Conservation (phyloP, 2,888 invertebrate genomes). For the Melolontha melolontha region DNA sequence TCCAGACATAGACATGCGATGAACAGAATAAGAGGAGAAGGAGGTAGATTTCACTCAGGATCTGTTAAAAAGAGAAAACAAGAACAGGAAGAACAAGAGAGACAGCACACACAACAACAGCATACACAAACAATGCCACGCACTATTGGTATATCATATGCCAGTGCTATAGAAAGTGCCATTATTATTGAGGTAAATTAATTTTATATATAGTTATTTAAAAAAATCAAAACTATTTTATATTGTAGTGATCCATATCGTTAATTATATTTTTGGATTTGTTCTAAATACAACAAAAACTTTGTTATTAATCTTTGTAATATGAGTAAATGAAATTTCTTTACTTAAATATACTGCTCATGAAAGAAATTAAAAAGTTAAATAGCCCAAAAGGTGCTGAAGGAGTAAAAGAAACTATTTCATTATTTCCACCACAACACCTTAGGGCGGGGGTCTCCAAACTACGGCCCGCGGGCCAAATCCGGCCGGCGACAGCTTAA, state of each 20-base stretch:
- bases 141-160: constrained; percentile 60
- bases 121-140: constrained; percentile 58
- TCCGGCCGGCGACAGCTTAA: no score
- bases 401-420: no score
- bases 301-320: no score
- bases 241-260: background rate
- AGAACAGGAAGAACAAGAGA: constrained; percentile 46
- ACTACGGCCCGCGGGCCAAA: no score
- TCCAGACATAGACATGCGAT: constrained; percentile 97
- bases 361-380: no score
- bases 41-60: constrained; percentile 92
- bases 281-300: no score
- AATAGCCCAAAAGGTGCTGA: no score
- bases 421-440: no score
- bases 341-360: no score
- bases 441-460: no score
- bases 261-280: constrained; percentile 4
- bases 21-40: constrained; percentile 96
- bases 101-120: constrained; percentile 52
- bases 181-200: constrained; percentile 63
- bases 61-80: constrained; percentile 63
- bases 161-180: constrained; percentile 60
- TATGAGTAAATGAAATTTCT: no score
- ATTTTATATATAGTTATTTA: background rate
- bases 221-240: constrained; percentile 8